Percentiles rank a stretch among this genome's conserved stretches.
Evolutionary conservation across 2,888 invertebrate species (phyloP).

Genomic region (Catotricha subobsoleta): DNA sequence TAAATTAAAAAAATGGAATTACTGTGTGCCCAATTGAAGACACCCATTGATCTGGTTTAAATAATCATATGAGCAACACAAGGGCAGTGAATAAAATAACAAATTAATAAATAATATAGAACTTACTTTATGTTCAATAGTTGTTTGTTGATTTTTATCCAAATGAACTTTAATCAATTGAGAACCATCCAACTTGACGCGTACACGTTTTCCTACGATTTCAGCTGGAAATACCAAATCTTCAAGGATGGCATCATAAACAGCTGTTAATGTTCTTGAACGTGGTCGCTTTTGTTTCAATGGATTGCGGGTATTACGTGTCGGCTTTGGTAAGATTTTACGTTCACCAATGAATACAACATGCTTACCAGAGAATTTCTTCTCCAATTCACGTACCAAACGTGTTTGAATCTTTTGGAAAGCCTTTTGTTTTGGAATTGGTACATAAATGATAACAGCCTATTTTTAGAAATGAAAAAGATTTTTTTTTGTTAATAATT

Average conservation of each 20-base stretch:
- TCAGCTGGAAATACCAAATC: slow-evolving; percentile 98
- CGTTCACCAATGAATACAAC: slow-evolving; percentile 96
- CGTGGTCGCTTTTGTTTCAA: slow-evolving; percentile 61
- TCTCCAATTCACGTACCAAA: slow-evolving; percentile 93
- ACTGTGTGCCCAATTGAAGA: slow-evolving; percentile 3
- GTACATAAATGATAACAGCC: slow-evolving; percentile 97
- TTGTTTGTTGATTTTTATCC: slow-evolving; percentile 96
- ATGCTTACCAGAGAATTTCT: slow-evolving; percentile 98
- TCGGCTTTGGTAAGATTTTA: slow-evolving; percentile 94
- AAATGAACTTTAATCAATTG: slow-evolving; percentile 94
- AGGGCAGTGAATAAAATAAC: neutral
- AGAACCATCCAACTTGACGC: slow-evolving; percentile 89
- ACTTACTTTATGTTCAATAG: slow-evolving; percentile 94
- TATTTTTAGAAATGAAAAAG: slow-evolving; percentile 30
- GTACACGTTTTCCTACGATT: slow-evolving; percentile 95
- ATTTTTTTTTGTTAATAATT: neutral
- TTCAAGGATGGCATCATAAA: slow-evolving; percentile 92
- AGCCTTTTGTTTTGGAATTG: slow-evolving; percentile 90
- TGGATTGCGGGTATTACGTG: slow-evolving; percentile 74
- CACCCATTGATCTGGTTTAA: slow-evolving; percentile 1
- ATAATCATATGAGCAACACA: slow-evolving; percentile 4
- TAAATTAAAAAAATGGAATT: neutral
- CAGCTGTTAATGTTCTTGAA: slow-evolving; percentile 83
- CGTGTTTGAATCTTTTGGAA: slow-evolving; percentile 97
- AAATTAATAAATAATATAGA: neutral